Conservation (phyloP, 2,888 invertebrate species). For the Coleophora deauratella region DNA sequence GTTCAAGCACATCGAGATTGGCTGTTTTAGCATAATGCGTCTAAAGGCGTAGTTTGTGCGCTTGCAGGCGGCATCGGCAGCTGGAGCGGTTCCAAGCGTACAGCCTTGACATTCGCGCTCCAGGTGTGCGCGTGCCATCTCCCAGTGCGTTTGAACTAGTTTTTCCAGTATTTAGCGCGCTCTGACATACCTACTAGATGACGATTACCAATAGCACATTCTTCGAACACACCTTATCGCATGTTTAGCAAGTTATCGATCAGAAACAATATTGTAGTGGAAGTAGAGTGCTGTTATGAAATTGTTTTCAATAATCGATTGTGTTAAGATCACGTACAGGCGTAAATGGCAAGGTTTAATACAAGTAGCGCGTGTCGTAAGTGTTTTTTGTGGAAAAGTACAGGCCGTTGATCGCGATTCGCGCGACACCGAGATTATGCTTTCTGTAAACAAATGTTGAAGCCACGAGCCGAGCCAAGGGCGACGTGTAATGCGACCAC, state of each 20-base stretch:
- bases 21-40: background rate
- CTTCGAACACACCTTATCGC: conserved; percentile 13
- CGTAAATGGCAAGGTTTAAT: conserved; percentile 3
- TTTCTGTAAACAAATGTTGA: too few relatives aligned
- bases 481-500: conserved; percentile 27
- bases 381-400: background rate
- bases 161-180: conserved; percentile 34
- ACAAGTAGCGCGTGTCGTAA: background rate
- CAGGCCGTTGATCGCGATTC: too few relatives aligned
- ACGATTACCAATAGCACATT: conserved; percentile 11
- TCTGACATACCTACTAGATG: conserved; percentile 18
- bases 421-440: background rate
- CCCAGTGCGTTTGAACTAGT: conserved; percentile 30
- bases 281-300: conserved; percentile 9
- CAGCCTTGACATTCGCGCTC: conserved; percentile 68
- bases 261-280: background rate
- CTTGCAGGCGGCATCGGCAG: conserved; percentile 26
- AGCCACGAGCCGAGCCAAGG: conserved; percentile 23
- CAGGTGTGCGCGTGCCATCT: conserved; percentile 53
- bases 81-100: conserved; percentile 61
- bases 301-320: conserved; percentile 9
- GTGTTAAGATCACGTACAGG: conserved; percentile 13
- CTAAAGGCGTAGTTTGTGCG: conserved; percentile 14
- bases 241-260: conserved; percentile 11
- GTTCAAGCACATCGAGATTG: conserved; percentile 13